Percentiles rank a stretch among this genome's conserved stretches.
phyloP scores from a whole-genome alignment of 2,797 vertebrate species.

The Sus cebifrons region DNA sequence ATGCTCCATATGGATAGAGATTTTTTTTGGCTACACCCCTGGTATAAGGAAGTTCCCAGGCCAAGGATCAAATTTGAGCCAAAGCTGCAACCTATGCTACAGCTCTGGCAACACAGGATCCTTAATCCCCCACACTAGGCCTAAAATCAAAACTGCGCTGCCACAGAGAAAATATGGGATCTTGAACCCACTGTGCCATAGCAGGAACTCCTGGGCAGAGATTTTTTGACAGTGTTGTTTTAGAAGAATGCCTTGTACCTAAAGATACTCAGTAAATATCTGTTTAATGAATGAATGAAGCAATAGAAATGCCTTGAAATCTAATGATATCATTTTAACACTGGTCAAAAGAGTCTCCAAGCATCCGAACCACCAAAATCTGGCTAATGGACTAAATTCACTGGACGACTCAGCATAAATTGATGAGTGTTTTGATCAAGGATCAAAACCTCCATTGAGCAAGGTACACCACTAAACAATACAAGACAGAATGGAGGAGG shows the following conservation, averaged over 20 bases:
- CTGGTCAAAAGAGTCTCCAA: neutral
- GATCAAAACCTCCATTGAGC: neutral
- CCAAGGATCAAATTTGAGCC: too few relatives aligned
- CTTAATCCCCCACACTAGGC: too few relatives aligned
- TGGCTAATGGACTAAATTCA: neutral
- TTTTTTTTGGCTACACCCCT: too few relatives aligned
- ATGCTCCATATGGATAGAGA: neutral
- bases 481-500: neutral
- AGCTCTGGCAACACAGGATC: too few relatives aligned
- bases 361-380: neutral
- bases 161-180: too few relatives aligned
- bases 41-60: too few relatives aligned
- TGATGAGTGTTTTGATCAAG: neutral
- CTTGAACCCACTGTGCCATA: too few relatives aligned
- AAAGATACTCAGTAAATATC: neutral
- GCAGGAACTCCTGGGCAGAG: too few relatives aligned
- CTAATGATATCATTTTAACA: neutral
- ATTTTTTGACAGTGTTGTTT: constrained; percentile 36
- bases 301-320: constrained; percentile 14
- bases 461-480: neutral
- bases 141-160: too few relatives aligned
- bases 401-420: neutral
- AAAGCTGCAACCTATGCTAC: too few relatives aligned
- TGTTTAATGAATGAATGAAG: constrained; percentile 36
- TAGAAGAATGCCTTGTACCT: constrained; percentile 16